Percentiles rank a stretch among this genome's conserved stretches.
phyloP scores from a whole-genome alignment of 2,113 vertebrate genomes.

The Myocastor coypus region DNA sequence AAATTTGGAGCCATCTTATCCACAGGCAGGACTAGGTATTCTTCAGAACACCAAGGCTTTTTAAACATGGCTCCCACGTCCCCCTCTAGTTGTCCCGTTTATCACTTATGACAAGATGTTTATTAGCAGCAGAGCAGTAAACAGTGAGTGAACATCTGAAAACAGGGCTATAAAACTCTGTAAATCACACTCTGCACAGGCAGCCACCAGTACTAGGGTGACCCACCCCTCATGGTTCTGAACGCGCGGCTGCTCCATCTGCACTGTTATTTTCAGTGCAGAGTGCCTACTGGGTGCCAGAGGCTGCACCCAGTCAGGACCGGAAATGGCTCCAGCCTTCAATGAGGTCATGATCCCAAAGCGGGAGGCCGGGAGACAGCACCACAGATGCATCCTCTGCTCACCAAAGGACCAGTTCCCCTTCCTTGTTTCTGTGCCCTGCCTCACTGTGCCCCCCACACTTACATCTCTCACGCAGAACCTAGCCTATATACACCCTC shows the following conservation, averaged over 20 bases:
- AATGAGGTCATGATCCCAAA: background rate
- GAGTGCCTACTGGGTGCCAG: background rate
- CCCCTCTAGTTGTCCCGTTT: background rate
- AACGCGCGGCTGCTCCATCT: background rate
- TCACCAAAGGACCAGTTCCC: background rate
- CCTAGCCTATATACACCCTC: background rate
- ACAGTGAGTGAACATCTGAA: slow-evolving; percentile 59
- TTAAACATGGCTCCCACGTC: slow-evolving; percentile 43
- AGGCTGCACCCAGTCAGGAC: background rate
- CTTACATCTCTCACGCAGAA: accelerated
- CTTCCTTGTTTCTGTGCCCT: background rate
- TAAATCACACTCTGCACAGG: background rate
- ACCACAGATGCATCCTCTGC: no score
- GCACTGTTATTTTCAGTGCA: background rate
- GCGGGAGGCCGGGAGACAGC: background rate
- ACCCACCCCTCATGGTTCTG: background rate
- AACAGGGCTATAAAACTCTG: slow-evolving; percentile 35
- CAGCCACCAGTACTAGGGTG: background rate
- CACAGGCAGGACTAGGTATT: background rate
- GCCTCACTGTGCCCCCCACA: background rate
- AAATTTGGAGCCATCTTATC: background rate
- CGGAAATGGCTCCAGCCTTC: background rate
- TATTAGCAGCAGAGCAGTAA: slow-evolving; percentile 62
- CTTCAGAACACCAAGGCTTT: slow-evolving; percentile 17
- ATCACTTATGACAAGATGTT: slow-evolving; percentile 73